phyloP scores from a whole-genome alignment of 2,797 vertebrate genomes.

The Crocidura indochinensis region DNA sequence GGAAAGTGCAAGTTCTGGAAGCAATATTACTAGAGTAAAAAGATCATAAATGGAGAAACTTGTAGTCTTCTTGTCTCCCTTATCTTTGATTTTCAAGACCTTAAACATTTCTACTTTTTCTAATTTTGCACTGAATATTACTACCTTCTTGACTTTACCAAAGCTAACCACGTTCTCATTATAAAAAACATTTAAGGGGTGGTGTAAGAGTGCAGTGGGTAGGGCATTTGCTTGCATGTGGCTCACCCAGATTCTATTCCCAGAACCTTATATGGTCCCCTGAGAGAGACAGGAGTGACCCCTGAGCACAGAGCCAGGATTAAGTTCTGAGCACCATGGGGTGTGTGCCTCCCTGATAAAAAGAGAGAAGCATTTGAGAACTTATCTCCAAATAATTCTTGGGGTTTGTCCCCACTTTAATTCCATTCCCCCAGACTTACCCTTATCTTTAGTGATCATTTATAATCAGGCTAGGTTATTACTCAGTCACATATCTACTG shows the following conservation, averaged over 20 bases:
- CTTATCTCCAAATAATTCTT: not conserved
- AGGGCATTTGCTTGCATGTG: too few relatives aligned
- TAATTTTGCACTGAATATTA: slow-evolving; percentile 29
- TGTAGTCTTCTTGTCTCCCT: not conserved
- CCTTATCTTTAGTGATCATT: slow-evolving; percentile 3
- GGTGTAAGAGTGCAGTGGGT: too few relatives aligned
- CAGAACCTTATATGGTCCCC: too few relatives aligned
- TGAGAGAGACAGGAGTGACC: too few relatives aligned
- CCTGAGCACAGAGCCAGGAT: too few relatives aligned
- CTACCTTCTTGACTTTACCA: not conserved
- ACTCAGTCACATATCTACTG: slow-evolving; percentile 9
- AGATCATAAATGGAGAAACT: not conserved
- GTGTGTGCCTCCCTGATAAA: too few relatives aligned
- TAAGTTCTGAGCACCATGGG: too few relatives aligned
- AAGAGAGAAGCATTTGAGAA: slow-evolving; percentile 22
- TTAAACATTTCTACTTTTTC: slow-evolving; percentile 16
- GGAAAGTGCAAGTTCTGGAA: not conserved
- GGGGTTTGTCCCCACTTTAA: not conserved
- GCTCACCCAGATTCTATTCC: too few relatives aligned
- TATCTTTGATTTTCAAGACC: not conserved
- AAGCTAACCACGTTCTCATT: not conserved
- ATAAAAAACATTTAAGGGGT: slow-evolving; percentile 11
- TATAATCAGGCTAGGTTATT: not conserved
- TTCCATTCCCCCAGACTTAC: not conserved
- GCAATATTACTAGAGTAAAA: not conserved